Conservation (phyloP, 2,113 vertebrate species). For the Cynocephalus volans region DNA sequence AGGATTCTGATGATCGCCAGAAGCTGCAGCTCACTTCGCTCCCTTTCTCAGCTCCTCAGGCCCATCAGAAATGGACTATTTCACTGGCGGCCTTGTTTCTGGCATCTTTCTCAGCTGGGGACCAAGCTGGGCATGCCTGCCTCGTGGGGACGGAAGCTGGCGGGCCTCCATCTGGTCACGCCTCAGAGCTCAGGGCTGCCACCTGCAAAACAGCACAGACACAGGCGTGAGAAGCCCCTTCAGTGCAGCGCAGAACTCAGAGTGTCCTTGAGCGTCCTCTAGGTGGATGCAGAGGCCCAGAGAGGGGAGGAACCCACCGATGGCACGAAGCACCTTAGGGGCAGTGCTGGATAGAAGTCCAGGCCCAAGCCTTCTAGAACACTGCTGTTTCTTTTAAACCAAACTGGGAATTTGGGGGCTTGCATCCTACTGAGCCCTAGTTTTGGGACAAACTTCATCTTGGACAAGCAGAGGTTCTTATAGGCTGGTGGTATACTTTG, state of each 20-base stretch:
- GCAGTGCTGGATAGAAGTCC: not conserved
- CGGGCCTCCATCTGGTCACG: not conserved
- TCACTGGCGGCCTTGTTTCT: not conserved
- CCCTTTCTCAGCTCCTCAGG: not conserved
- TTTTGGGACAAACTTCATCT: not conserved
- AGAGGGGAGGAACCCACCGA: not conserved
- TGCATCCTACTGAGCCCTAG: not conserved
- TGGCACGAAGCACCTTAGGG: fast-evolving
- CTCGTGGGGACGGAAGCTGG: not conserved
- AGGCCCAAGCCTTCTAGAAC: not conserved
- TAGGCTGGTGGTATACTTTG: too few species aligned
- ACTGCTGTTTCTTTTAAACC: not conserved
- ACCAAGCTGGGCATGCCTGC: fast-evolving
- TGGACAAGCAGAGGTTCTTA: not conserved
- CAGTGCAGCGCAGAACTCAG: fast-evolving
- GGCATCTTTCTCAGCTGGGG: not conserved
- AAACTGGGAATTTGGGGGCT: not conserved
- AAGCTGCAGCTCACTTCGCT: fast-evolving
- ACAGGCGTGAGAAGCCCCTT: not conserved
- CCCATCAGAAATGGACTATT: fast-evolving
- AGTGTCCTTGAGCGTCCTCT: not conserved
- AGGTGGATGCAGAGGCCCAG: not conserved
- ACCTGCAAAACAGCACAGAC: slow-evolving; percentile 66
- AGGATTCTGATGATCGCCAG: too few species aligned
- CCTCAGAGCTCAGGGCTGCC: not conserved